These are phyloP conservation scores for Papilio protenor DNA, from an alignment of 2,888 invertebrate species.

Conservation along the genomic window DNA sequence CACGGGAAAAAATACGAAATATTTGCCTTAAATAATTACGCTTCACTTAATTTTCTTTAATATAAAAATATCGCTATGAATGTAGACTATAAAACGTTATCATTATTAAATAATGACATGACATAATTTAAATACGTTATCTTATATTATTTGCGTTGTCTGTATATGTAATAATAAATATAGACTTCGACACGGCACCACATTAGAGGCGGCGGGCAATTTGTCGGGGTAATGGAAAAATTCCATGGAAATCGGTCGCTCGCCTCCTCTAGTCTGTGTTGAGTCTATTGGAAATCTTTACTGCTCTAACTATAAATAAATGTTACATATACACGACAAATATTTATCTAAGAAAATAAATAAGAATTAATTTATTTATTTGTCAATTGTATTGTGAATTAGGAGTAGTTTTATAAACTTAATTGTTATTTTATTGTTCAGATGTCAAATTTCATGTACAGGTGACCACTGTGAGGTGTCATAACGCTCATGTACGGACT, in stretches of 20 bases:
- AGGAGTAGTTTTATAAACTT: no score
- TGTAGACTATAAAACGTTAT: background rate
- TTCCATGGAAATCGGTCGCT: conserved; percentile 75
- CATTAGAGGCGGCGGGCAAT: conserved; percentile 72
- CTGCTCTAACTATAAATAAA: background rate
- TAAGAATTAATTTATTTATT: background rate
- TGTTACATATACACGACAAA: background rate
- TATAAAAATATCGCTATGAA: background rate
- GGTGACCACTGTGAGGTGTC: conserved; percentile 55
- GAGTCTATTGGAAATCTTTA: conserved; percentile 17
- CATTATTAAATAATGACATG: conserved; percentile 5
- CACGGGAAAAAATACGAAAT: background rate
- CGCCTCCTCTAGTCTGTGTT: conserved; percentile 40
- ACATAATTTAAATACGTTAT: conserved; percentile 4
- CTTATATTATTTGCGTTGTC: conserved; percentile 5
- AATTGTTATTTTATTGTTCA: background rate
- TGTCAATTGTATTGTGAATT: background rate
- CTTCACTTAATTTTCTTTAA: background rate
- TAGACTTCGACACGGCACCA: conserved; percentile 56
- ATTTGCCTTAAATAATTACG: background rate
- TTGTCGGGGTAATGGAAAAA: conserved; percentile 80
- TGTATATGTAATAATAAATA: conserved; percentile 62
- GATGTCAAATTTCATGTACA: conserved; percentile 46
- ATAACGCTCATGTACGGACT: conserved; percentile 42
- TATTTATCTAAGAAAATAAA: background rate